Conservation (phyloP, 2,113 vertebrate species). For the Leuciscus idus region DNA sequence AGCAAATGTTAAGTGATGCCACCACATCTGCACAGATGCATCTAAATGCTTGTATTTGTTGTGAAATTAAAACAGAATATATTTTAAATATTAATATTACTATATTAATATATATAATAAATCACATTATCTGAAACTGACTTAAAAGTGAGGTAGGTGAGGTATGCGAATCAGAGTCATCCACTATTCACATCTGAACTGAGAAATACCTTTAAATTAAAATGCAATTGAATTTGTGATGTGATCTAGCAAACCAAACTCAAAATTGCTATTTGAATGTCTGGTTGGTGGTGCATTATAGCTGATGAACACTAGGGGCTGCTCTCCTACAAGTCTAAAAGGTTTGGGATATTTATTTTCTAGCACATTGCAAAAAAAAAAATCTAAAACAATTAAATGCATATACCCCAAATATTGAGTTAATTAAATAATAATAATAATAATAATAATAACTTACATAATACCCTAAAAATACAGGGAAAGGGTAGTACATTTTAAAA, state of each 20-base stretch:
- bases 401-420: too few species aligned
- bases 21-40: background rate
- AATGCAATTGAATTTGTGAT: background rate
- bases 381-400: too few species aligned
- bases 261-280: background rate
- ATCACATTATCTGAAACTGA: background rate
- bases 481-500: background rate
- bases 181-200: background rate
- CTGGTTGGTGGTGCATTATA: background rate
- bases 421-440: too few species aligned
- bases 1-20: background rate
- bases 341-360: background rate
- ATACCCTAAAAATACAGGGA: too few species aligned
- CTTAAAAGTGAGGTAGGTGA: background rate
- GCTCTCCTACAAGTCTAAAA: conserved; percentile 69
- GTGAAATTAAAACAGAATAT: background rate
- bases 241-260: background rate
- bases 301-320: conserved; percentile 66
- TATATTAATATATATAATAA: background rate
- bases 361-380: background rate
- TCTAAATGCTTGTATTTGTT: background rate
- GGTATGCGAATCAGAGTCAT: background rate
- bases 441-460: too few species aligned
- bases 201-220: background rate
- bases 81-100: background rate